Conservation (phyloP, 2,888 invertebrate genomes). For the Amblyteles armatorius region DNA sequence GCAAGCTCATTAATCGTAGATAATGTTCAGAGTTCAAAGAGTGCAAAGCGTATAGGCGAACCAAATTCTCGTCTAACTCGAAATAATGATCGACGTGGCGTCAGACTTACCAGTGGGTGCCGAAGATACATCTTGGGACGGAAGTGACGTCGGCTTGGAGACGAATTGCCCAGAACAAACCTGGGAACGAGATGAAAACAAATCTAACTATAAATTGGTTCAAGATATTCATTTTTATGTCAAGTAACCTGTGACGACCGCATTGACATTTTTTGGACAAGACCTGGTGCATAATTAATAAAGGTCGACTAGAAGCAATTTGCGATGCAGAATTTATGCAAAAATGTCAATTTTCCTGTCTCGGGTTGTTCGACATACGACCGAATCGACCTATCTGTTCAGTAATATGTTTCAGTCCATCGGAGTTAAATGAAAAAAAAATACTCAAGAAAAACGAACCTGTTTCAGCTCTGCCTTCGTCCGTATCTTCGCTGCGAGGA, state of each 20-base stretch:
- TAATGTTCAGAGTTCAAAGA: background rate
- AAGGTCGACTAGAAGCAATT: no score
- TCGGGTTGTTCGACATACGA: no score
- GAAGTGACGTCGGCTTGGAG: constrained; percentile 74
- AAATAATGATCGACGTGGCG: constrained; percentile 16
- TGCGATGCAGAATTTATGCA: no score
- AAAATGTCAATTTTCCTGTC: no score
- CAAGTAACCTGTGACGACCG: background rate
- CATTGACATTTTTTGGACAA: no score
- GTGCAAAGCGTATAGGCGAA: background rate
- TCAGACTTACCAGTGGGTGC: constrained; percentile 78
- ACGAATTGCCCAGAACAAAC: constrained; percentile 79
- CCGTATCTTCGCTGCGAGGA: constrained; percentile 90
- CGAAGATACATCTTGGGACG: constrained; percentile 75
- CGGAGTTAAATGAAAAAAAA: background rate
- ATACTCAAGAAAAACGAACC: constrained; percentile 66
- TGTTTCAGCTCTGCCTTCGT: constrained; percentile 94
- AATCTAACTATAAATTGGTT: background rate
- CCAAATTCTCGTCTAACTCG: background rate
- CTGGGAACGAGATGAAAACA: constrained; percentile 61
- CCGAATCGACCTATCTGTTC: no score
- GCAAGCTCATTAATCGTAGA: background rate
- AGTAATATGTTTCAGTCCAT: background rate
- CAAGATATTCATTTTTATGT: background rate
- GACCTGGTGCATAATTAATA: no score